phyloP scores from a whole-genome alignment of 2,888 invertebrate species.

The Sesamia inferens region DNA sequence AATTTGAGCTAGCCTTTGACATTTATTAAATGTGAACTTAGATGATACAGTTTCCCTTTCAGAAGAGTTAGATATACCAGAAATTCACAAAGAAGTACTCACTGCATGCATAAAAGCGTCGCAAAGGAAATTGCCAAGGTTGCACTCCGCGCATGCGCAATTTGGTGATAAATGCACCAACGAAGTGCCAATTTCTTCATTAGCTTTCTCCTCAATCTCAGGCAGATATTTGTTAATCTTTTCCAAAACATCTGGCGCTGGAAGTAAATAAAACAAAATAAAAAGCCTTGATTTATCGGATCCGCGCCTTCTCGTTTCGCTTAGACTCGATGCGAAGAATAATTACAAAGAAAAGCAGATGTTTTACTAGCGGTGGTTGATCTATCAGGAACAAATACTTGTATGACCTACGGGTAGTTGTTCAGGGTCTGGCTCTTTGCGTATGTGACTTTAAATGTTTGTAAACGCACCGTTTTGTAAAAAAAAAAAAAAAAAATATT shows the following conservation, averaged over 20 bases:
- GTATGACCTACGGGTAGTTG: no score
- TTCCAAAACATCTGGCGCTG: slow-evolving; percentile 87
- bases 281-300: not conserved
- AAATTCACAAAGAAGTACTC: slow-evolving; percentile 61
- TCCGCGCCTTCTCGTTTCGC: no score
- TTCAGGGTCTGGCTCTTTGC: no score
- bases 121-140: slow-evolving; percentile 93
- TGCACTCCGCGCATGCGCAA: slow-evolving; percentile 92
- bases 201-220: slow-evolving; percentile 88
- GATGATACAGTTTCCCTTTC: no score
- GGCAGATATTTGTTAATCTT: slow-evolving; percentile 91
- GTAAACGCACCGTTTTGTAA: no score
- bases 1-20: not conserved
- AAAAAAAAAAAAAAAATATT: no score
- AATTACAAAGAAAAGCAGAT: no score
- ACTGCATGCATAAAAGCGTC: slow-evolving; percentile 93
- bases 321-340: no score
- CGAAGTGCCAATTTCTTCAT: slow-evolving; percentile 90
- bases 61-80: not conserved
- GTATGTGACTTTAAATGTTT: no score
- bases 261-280: slow-evolving; percentile 13
- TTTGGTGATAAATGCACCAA: slow-evolving; percentile 89
- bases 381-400: no score
- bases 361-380: no score
- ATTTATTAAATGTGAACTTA: not conserved